A percentile compares a stretch with the other conserved stretches of the same genome.
Evolutionary conservation across 2,888 invertebrate species (phyloP).

Genomic region (Aelia acuminata): DNA sequence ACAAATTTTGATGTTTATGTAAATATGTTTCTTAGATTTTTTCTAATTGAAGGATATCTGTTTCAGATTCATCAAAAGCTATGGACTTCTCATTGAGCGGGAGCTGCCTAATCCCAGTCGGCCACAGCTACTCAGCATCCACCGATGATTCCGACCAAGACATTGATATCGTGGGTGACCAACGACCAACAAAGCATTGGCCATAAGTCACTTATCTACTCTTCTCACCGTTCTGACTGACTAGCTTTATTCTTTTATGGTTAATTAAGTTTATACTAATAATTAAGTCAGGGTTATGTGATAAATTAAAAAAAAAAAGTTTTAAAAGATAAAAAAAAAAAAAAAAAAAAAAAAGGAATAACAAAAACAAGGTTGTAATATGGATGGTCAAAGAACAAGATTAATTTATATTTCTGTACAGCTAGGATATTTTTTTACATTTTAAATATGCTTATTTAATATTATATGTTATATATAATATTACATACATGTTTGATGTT

Average conservation of each 20-base stretch:
- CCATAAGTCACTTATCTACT: constrained; percentile 50
- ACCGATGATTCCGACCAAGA: constrained; percentile 66
- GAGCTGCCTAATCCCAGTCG: constrained; percentile 13
- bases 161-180: constrained; percentile 67
- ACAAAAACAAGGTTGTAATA: constrained; percentile 38
- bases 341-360: background rate
- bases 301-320: background rate
- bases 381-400: background rate
- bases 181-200: constrained; percentile 60
- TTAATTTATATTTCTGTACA: constrained; percentile 3
- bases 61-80: constrained; percentile 51
- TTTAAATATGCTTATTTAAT: constrained; percentile 1
- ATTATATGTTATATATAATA: background rate
- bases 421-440: constrained; percentile 16
- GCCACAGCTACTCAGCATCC: constrained; percentile 20
- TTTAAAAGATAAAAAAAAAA: background rate
- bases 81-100: constrained; percentile 55
- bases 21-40: too few species aligned
- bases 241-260: constrained; percentile 20
- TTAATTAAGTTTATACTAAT: background rate
- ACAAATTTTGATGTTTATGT: too few species aligned
- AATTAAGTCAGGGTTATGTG: constrained; percentile 45
- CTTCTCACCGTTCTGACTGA: constrained; percentile 15
- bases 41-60: too few species aligned
- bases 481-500: background rate